phyloP scores from a whole-genome alignment of 2,888 invertebrate species.

The Mimachlamys varia region DNA sequence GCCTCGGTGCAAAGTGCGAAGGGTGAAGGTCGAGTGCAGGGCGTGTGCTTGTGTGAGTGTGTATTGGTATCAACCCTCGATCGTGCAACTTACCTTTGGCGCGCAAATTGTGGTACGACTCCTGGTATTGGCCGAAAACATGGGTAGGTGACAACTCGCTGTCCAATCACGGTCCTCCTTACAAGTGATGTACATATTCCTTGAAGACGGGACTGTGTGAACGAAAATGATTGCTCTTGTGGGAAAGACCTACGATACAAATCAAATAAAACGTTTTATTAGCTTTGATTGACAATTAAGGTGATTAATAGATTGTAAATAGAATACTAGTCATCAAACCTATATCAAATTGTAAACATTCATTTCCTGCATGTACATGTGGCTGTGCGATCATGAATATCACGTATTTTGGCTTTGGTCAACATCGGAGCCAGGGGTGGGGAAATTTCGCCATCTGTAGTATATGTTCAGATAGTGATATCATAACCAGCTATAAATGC shows the following conservation, averaged over 20 bases:
- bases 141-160: conserved; percentile 47
- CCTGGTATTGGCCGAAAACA: conserved; percentile 51
- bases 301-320: too few species aligned
- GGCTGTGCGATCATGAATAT: too few species aligned
- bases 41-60: neutral
- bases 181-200: conserved; percentile 46
- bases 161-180: conserved; percentile 45
- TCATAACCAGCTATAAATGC: too few species aligned
- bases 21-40: neutral
- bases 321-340: too few species aligned
- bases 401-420: too few species aligned
- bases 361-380: too few species aligned
- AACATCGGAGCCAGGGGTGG: too few species aligned
- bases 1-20: neutral
- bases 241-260: neutral
- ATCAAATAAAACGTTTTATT: neutral
- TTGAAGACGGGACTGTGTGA: conserved; percentile 9
- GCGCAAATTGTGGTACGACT: conserved; percentile 49
- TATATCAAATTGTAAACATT: too few species aligned
- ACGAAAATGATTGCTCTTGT: neutral
- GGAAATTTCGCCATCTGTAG: too few species aligned
- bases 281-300: too few species aligned
- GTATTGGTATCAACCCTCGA: neutral
- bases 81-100: conserved; percentile 49
- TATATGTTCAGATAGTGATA: too few species aligned